Percentiles rank a stretch among this genome's conserved stretches.
These are phyloP conservation scores for Menidia menidia DNA, from an alignment of 2,797 vertebrate species.

Conservation along the genomic window DNA sequence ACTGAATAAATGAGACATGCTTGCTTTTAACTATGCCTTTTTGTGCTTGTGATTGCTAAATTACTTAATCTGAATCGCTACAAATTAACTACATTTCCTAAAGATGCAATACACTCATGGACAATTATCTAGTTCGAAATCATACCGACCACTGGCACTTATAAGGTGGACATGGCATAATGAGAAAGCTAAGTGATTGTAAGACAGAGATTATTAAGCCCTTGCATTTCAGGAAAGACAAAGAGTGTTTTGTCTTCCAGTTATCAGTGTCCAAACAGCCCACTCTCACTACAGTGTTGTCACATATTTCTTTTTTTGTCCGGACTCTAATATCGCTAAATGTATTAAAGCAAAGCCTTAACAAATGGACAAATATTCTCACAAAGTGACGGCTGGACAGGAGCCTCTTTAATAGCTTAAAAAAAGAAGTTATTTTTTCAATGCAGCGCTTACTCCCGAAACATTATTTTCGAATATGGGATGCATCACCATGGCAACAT, in stretches of 20 bases:
- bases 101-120: not conserved
- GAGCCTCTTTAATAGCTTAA: too few species aligned
- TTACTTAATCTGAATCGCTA: not conserved
- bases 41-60: not conserved
- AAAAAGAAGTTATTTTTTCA: too few species aligned
- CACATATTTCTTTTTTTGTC: not conserved
- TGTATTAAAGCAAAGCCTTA: not conserved
- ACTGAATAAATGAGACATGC: constrained; percentile 50
- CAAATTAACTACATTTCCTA: not conserved
- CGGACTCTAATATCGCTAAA: not conserved
- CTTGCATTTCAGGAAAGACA: not conserved
- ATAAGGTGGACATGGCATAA: too few species aligned
- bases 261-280: not conserved
- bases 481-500: not conserved
- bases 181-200: too few species aligned
- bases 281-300: not conserved
- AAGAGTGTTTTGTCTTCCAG: not conserved
- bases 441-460: not conserved
- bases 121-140: too few species aligned
- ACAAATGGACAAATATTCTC: not conserved
- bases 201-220: too few species aligned
- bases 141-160: too few species aligned
- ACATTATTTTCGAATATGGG: not conserved
- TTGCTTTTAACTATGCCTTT: constrained; percentile 16
- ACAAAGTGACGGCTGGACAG: not conserved